Conservation (phyloP, 1,140 invertebrate genomes). For the Drosophila chauvacae region DNA sequence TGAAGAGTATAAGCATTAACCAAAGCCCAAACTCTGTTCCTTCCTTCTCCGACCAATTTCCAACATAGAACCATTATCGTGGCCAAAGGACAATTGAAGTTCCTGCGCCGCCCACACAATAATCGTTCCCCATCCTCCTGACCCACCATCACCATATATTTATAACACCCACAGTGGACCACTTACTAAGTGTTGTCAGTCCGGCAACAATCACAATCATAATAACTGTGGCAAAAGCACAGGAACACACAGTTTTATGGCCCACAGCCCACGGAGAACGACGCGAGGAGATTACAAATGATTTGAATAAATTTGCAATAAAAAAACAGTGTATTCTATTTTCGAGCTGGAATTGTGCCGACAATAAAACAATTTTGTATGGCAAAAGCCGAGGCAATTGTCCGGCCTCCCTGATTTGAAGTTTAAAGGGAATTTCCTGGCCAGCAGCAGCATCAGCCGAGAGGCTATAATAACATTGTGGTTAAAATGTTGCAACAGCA, state of each 20-base stretch:
- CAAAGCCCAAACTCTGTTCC: not conserved
- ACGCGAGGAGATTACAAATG: slow-evolving; percentile 67
- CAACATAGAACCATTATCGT: slow-evolving; percentile 51
- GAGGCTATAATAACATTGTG: slow-evolving; percentile 62
- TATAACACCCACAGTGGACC: slow-evolving; percentile 67
- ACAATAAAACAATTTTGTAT: slow-evolving; percentile 82
- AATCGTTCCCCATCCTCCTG: slow-evolving; percentile 10
- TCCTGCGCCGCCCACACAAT: slow-evolving; percentile 45
- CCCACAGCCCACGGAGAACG: slow-evolving; percentile 21
- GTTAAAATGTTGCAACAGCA: slow-evolving; percentile 61
- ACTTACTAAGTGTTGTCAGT: slow-evolving; percentile 58
- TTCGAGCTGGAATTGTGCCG: slow-evolving; percentile 58
- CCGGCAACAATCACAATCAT: slow-evolving; percentile 59
- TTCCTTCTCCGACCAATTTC: not conserved
- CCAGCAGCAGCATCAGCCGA: slow-evolving; percentile 19
- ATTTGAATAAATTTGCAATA: slow-evolving; percentile 84
- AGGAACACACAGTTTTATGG: slow-evolving; percentile 63
- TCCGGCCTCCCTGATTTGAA: slow-evolving; percentile 53
- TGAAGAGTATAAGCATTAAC: not conserved
- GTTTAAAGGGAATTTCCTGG: slow-evolving; percentile 68
- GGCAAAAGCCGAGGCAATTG: slow-evolving; percentile 62
- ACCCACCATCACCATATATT: not conserved
- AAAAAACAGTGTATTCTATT: slow-evolving; percentile 59
- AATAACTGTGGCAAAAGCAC: slow-evolving; percentile 50
- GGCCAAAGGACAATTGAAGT: slow-evolving; percentile 35